phyloP scores from a whole-genome alignment of 2,113 vertebrate species.

The Tenebrosternarchus preto region DNA sequence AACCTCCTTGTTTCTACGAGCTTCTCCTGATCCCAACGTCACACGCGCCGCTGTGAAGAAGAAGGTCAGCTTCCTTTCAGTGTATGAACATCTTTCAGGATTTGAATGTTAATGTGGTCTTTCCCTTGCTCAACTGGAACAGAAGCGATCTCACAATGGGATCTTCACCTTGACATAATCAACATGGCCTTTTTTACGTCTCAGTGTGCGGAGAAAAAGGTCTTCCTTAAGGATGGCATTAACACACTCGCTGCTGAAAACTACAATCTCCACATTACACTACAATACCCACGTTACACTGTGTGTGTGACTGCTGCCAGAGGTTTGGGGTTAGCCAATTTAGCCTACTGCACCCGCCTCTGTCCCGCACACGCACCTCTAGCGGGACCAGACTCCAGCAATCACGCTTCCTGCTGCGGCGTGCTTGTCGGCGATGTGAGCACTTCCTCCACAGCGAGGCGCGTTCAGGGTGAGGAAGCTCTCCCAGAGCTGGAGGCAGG shows the following conservation, averaged over 20 bases:
- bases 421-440: conserved; percentile 2
- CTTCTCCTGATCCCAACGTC: background rate
- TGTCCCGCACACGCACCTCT: conserved; percentile 12
- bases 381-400: background rate
- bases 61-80: background rate
- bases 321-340: background rate
- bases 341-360: conserved; percentile 25
- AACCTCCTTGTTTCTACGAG: background rate
- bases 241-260: no score
- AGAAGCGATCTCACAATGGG: no score
- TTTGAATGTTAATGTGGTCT: no score
- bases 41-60: background rate
- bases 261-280: no score
- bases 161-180: no score
- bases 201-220: no score
- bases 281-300: no score
- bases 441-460: conserved; percentile 2
- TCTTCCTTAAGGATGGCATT: no score
- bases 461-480: conserved; percentile 3
- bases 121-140: no score
- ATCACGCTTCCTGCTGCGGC: conserved; percentile 7
- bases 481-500: background rate
- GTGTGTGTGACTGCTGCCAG: background rate
- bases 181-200: no score
- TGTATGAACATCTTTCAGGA: background rate